Conservation (phyloP, 2,113 vertebrate species). For the zebrafish (Danio rerio) region GRCz12tu NC_133183.1:6103001-6103500, state of each 20-base stretch:
- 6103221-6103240: background rate
- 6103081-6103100: too few species aligned
- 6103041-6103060: too few species aligned
- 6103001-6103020: too few species aligned
- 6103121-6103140: slow-evolving; percentile 20
- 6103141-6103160: background rate
- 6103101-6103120: too few species aligned
- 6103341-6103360: too few species aligned
- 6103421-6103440: background rate
- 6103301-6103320: background rate
- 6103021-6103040: too few species aligned
- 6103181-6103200: too few species aligned
- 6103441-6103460: background rate
- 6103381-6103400: too few species aligned
- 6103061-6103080: too few species aligned
- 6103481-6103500: background rate
- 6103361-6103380: too few species aligned
- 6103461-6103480: background rate
- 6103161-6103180: background rate
- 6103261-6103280: background rate
- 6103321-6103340: too few species aligned
- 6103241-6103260: background rate
- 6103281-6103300: background rate
- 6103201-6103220: background rate
- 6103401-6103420: background rate